These are phyloP conservation scores for Bambusicola thoracicus DNA, from an alignment of 2,113 vertebrate species.

Conservation along the genomic window DNA sequence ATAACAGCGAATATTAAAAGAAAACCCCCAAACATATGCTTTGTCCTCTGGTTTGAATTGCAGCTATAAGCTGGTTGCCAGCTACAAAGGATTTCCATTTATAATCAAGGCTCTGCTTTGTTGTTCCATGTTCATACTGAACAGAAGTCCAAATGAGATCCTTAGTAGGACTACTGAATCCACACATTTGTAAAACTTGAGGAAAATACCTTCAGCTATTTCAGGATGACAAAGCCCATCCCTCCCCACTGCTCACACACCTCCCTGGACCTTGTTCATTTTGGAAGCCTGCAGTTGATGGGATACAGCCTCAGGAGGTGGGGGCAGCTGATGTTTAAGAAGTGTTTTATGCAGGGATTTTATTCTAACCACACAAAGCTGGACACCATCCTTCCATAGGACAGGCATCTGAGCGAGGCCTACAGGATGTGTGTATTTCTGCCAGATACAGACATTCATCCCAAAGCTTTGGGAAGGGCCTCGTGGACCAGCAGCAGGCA, in stretches of 20 bases:
- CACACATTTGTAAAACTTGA: neutral
- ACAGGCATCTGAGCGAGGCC: neutral
- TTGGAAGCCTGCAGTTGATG: neutral
- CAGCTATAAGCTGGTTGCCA: neutral
- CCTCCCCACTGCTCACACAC: neutral
- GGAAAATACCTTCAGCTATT: constrained; percentile 7
- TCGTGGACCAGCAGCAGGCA: neutral
- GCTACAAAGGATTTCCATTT: neutral
- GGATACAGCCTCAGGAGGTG: neutral
- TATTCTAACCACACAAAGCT: neutral
- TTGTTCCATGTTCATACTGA: neutral
- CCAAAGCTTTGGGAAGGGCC: neutral
- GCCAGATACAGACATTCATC: neutral
- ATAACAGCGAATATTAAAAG: neutral
- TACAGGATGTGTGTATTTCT: neutral
- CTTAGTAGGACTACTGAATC: neutral
- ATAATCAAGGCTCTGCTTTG: neutral
- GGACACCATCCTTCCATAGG: neutral
- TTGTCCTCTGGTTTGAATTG: neutral
- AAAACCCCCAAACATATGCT: neutral
- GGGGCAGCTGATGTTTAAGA: constrained; percentile 16
- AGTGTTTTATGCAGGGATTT: constrained; percentile 32
- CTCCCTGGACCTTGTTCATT: neutral
- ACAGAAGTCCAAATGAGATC: neutral
- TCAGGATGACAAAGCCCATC: neutral